phyloP scores from a whole-genome alignment of 2,797 vertebrate genomes.

The Synaphobranchus kaupii region DNA sequence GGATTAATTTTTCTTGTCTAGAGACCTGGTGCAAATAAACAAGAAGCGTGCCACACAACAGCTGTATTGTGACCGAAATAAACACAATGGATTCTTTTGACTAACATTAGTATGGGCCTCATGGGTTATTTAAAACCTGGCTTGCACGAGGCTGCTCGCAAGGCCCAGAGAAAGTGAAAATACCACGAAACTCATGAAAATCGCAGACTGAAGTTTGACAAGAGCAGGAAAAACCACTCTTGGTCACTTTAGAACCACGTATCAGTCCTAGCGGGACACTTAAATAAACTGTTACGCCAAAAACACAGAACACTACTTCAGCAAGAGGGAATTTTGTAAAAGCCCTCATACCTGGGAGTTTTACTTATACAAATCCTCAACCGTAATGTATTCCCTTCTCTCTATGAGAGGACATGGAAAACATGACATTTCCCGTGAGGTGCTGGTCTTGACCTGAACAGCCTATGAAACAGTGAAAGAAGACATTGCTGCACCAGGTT shows the following conservation, averaged over 20 bases:
- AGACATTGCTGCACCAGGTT: neutral
- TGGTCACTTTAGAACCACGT: conserved; percentile 3
- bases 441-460: neutral
- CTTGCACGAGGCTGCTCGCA: conserved; percentile 42
- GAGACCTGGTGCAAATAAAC: conserved; percentile 41
- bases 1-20: conserved; percentile 19
- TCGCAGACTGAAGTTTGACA: conserved; percentile 30
- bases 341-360: conserved; percentile 8
- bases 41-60: conserved; percentile 3
- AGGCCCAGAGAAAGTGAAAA: conserved; percentile 34
- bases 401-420: neutral
- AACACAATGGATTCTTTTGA: conserved; percentile 56
- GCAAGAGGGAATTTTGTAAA: conserved; percentile 12
- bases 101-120: conserved; percentile 36
- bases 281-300: conserved; percentile 61
- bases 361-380: conserved; percentile 2
- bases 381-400: neutral
- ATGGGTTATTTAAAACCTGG: conserved; percentile 52
- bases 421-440: neutral
- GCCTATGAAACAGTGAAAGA: conserved; percentile 8
- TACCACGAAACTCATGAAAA: conserved; percentile 17
- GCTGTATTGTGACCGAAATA: conserved; percentile 54
- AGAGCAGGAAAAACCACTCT: conserved; percentile 8
- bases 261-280: conserved; percentile 36
- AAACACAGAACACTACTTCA: neutral